Evolutionary conservation across 35 echinoderm and acorn worm species (phyloP), one percentile per base, ranked within the genome.

Genomic region (Apostichopus japonicus): DNA sequence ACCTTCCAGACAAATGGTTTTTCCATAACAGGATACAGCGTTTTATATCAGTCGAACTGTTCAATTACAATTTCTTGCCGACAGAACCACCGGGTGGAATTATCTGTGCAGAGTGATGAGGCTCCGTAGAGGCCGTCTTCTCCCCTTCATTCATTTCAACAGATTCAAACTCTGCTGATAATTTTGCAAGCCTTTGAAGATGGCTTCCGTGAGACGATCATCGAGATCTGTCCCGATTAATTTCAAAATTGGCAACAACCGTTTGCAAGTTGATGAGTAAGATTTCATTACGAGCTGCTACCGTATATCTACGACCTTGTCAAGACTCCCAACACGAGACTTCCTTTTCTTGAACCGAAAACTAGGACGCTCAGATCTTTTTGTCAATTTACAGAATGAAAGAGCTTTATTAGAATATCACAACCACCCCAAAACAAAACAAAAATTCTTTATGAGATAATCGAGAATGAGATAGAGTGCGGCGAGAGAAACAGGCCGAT

Each of bases 71-170:
- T 55, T 83, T 17, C 79, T 55, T 83, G 33, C 54, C 54, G 33
- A 83, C 79, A 53, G 54, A 83, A 83, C 27, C 44, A 6, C 27
- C 44, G 0, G 51, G 79, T 54, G 79, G 79, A 82, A 83, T 83
- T 83, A 83, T 83, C 51, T 14, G n/a, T 83, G 79, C 19, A 24
- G 79, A 83, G 79, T 83, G 79, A 83, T 52, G 54, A 83, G 79
- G 79, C 79, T 83, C 79, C 79, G 17, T 17, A 54, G 79, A 83
- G 79, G 79, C 54, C 79, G 15, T 54, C 17, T 83, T 44, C 79
- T 52, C 53, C 54, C 79, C 17, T 67, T 67, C 54, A 15, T 54
- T 83, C 79, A 54, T 83, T 83, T 83, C 79, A 83, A 54, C 44
- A 55, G 79, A 83, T 83, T 24, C 15, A 83, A 67, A 83, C 79